Percentiles rank a stretch among this genome's conserved stretches.
phyloP scores from a whole-genome alignment of 1,140 invertebrate species.

The Daktulosphaira vitifoliae region DNA sequence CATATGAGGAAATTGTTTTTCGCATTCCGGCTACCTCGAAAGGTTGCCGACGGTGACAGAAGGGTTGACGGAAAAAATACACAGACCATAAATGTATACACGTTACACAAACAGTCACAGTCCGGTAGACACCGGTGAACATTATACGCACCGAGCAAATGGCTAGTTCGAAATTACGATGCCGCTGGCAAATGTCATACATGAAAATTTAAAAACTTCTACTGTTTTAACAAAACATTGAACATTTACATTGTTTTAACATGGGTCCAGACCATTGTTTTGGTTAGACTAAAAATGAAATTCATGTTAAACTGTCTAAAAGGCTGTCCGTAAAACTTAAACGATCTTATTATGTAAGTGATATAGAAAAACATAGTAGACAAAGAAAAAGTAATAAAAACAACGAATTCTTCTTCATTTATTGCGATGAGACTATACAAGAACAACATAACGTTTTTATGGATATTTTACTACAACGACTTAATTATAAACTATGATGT shows the following conservation, averaged over 20 bases:
- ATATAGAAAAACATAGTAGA: no score
- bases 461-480: no score
- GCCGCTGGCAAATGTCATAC: conserved; percentile 17
- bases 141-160: conserved; percentile 1
- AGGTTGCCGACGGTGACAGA: background rate
- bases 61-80: background rate
- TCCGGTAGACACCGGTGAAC: background rate
- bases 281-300: no score
- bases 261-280: background rate
- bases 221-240: background rate
- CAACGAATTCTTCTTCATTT: no score
- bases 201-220: conserved; percentile 18
- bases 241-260: background rate
- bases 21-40: conserved; percentile 15
- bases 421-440: no score
- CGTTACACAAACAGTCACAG: background rate
- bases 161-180: background rate
- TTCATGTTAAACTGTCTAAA: background rate
- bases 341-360: no score
- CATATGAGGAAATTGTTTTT: conserved; percentile 20
- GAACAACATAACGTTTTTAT: no score
- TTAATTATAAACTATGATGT: no score
- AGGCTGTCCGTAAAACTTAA: no score
- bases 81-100: background rate
- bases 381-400: no score